Conservation (phyloP, 2,888 invertebrate species). For the Pinctada fucata region DNA sequence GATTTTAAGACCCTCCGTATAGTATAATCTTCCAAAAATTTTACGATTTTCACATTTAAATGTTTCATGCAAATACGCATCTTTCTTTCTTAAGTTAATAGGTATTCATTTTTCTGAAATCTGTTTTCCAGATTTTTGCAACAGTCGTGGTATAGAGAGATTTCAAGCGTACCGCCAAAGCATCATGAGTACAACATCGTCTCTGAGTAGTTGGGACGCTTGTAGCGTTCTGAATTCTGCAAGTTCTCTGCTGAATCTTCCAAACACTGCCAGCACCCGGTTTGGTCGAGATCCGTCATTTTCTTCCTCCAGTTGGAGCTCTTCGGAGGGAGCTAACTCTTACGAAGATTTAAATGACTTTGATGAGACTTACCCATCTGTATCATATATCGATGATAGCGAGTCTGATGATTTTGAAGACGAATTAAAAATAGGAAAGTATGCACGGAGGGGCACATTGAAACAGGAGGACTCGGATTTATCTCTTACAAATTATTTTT, state of each 20-base stretch:
- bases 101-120: no score
- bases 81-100: no score
- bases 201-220: conserved; percentile 63
- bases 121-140: conserved; percentile 44
- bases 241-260: conserved; percentile 39
- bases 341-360: neutral
- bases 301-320: conserved; percentile 45
- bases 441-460: no score
- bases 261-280: conserved; percentile 38
- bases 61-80: no score
- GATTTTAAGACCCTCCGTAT: no score
- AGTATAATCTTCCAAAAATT: no score
- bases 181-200: conserved; percentile 50
- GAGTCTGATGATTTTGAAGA: neutral
- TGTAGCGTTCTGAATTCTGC: conserved; percentile 63
- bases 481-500: no score
- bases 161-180: conserved; percentile 55
- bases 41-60: no score
- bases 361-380: neutral
- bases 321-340: conserved; percentile 40
- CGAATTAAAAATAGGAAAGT: no score
- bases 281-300: conserved; percentile 41
- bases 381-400: neutral
- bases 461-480: no score
- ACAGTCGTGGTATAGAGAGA: conserved; percentile 49